A percentile compares a stretch with the other conserved stretches of the same genome.
Conservation (phyloP, 2,888 invertebrate species). For the Alentia gelatinosa region DNA sequence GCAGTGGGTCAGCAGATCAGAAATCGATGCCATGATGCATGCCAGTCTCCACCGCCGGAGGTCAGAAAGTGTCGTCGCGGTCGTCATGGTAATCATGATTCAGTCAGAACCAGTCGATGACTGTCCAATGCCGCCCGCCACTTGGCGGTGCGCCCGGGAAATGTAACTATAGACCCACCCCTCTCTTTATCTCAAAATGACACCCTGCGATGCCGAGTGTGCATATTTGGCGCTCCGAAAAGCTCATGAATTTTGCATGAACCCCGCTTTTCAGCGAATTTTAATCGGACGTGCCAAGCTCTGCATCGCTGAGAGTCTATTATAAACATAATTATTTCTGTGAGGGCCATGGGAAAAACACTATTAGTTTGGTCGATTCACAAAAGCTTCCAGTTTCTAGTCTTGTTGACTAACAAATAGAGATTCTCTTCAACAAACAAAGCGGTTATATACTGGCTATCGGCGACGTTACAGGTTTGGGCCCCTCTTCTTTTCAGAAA, state of each 20-base stretch:
- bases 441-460: not conserved
- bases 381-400: not conserved
- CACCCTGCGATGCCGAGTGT: not conserved
- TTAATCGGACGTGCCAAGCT: conserved; percentile 18
- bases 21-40: not conserved
- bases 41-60: not conserved
- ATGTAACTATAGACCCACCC: not conserved
- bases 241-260: conserved; percentile 22
- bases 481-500: not conserved
- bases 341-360: conserved; percentile 6
- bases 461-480: not conserved
- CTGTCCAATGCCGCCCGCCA: not conserved
- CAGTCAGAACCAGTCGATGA: not conserved
- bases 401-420: not conserved
- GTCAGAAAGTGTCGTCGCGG: not conserved
- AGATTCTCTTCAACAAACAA: not conserved
- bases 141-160: not conserved
- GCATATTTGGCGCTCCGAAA: not conserved
- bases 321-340: conserved; percentile 1
- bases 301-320: conserved; percentile 25
- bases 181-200: conserved; percentile 25
- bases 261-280: not conserved
- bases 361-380: not conserved
- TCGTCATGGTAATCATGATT: conserved; percentile 15
- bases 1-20: not conserved